A percentile compares a stretch with the other conserved stretches of the same genome.
Evolutionary conservation across 1,140 invertebrate genomes (phyloP).

Genomic region (Stenopsyche tienmushanensis): DNA sequence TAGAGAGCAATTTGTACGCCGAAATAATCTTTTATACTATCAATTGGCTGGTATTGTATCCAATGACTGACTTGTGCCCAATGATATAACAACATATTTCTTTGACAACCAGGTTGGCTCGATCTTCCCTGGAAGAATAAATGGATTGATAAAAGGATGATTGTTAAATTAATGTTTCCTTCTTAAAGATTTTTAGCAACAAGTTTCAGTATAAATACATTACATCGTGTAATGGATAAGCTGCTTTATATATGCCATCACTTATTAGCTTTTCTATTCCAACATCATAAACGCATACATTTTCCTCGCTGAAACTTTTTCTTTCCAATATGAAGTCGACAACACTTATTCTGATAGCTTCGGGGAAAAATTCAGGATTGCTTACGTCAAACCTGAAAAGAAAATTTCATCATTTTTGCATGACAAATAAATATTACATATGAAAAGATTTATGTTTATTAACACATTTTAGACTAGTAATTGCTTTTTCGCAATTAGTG

Average conservation of each 20-base stretch:
- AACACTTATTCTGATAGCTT: slow-evolving; percentile 80
- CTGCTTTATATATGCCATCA: slow-evolving; percentile 76
- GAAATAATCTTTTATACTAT: slow-evolving; percentile 87
- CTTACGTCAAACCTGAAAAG: slow-evolving; percentile 77
- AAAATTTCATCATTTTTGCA: background rate
- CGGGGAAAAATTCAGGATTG: slow-evolving; percentile 80
- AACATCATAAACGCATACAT: slow-evolving; percentile 70
- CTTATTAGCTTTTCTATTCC: slow-evolving; percentile 81
- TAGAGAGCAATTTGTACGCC: slow-evolving; percentile 86
- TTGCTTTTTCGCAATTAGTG: too few species aligned
- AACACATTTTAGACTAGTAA: background rate
- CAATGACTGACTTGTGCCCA: slow-evolving; percentile 83
- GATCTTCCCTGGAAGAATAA: slow-evolving; percentile 67
- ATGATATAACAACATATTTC: slow-evolving; percentile 76
- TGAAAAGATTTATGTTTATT: background rate
- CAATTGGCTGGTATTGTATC: slow-evolving; percentile 84
- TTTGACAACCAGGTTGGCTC: slow-evolving; percentile 64
- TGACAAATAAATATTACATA: background rate
- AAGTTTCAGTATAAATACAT: slow-evolving; percentile 43
- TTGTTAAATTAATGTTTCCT: background rate
- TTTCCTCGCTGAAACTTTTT: slow-evolving; percentile 72
- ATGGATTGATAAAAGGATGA: slow-evolving; percentile 3
- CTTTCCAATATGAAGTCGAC: slow-evolving; percentile 90
- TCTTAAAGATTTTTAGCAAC: background rate
- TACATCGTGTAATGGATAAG: slow-evolving; percentile 91